Evolutionary conservation across 2,113 vertebrate genomes (phyloP).

Genomic region (Clarias macrocephalus): DNA sequence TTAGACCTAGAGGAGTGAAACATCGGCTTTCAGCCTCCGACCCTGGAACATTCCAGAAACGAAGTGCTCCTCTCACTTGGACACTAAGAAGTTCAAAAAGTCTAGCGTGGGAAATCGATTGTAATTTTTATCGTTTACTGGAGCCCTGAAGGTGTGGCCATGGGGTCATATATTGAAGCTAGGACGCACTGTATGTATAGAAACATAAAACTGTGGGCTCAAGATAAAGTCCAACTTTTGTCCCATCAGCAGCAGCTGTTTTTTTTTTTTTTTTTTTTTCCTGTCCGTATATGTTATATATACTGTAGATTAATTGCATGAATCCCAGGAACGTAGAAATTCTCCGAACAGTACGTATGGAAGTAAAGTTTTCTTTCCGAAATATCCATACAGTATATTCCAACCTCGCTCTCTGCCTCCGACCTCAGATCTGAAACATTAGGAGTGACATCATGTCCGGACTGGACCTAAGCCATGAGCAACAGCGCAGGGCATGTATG

Average conservation of each 20-base stretch:
- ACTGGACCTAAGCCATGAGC: not conserved
- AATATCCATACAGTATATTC: not conserved
- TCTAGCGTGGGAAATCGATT: not conserved
- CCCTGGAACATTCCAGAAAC: slow-evolving; percentile 19
- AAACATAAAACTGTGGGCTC: not conserved
- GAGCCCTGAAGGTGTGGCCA: not conserved
- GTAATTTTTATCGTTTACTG: not conserved
- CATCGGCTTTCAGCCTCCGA: slow-evolving; percentile 1
- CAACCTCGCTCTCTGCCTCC: not conserved
- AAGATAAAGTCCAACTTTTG: not conserved
- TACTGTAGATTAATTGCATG: not conserved
- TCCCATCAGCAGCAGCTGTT: not conserved
- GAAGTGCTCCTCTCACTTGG: not conserved
- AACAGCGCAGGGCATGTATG: slow-evolving; percentile 48
- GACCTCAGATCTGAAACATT: slow-evolving; percentile 27
- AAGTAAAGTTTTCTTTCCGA: not conserved
- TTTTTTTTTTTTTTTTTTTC: not conserved
- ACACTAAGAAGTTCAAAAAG: not conserved
- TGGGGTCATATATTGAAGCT: not conserved
- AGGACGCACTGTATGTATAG: not conserved
- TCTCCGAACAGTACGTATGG: not conserved
- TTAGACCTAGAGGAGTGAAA: slow-evolving; percentile 42
- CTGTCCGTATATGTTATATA: not conserved
- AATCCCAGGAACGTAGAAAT: not conserved
- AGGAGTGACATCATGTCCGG: slow-evolving; percentile 18